These are phyloP conservation scores for Epinephelus malabaricus DNA, from an alignment of 2,797 vertebrate genomes.

Conservation along the genomic window DNA sequence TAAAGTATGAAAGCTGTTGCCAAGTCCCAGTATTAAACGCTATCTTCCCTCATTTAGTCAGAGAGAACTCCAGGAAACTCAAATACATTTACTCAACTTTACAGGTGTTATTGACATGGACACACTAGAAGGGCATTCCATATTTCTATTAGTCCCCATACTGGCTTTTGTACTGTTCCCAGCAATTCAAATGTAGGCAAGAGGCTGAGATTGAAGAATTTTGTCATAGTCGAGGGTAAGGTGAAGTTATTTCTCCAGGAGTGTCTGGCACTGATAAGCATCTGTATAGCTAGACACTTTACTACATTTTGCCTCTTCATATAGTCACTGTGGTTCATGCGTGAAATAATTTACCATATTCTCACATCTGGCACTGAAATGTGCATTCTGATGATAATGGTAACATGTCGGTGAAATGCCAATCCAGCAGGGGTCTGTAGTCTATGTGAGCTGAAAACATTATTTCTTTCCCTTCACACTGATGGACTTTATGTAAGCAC, in stretches of 20 bases:
- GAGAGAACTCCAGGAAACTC: constrained; percentile 71
- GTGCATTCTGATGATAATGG: constrained; percentile 47
- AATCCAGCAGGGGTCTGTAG: constrained; percentile 19
- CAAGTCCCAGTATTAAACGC: constrained; percentile 74
- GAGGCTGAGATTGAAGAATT: constrained; percentile 25
- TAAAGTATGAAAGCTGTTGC: constrained; percentile 75
- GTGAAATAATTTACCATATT: constrained; percentile 19
- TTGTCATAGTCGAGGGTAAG: background rate
- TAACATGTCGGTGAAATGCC: constrained; percentile 34
- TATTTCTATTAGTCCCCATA: constrained; percentile 39
- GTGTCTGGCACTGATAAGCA: constrained; percentile 22
- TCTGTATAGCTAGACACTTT: constrained; percentile 7
- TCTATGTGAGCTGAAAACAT: constrained; percentile 14
- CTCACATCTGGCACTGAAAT: constrained; percentile 39
- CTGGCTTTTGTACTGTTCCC: constrained; percentile 29
- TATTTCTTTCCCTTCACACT: constrained; percentile 10
- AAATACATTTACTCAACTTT: constrained; percentile 68
- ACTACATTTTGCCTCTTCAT: constrained; percentile 7
- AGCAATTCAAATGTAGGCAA: constrained; percentile 24
- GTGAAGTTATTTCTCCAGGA: constrained; percentile 30
- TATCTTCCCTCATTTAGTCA: constrained; percentile 76
- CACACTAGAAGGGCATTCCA: constrained; percentile 38
- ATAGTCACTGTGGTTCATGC: constrained; percentile 4
- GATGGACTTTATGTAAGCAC: background rate
- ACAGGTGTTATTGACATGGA: constrained; percentile 68